Percentiles rank a stretch among this genome's conserved stretches.
Conservation (phyloP, 1,140 invertebrate genomes). For the Amphibalanus amphitrite region DNA sequence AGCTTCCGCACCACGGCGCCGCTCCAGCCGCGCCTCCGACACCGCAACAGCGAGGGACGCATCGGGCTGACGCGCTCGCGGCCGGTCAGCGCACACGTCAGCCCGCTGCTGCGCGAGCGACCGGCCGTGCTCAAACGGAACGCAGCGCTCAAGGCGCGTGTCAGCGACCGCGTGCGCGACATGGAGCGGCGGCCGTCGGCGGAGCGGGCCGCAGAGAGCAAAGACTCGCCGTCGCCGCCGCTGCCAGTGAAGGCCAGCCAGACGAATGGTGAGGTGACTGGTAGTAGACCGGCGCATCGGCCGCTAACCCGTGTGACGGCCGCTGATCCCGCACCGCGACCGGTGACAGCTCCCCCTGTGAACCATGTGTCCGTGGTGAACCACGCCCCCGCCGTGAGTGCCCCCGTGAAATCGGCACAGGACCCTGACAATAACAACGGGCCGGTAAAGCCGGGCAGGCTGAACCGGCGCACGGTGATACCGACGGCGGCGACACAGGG, state of each 20-base stretch:
- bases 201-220: neutral
- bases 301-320: neutral
- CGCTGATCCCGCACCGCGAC: too few relatives aligned
- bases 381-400: too few relatives aligned
- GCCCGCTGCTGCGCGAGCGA: neutral
- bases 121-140: conserved; percentile 20
- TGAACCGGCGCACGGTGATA: too few relatives aligned
- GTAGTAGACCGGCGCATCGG: neutral
- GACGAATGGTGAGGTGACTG: too few relatives aligned
- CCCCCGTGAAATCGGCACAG: too few relatives aligned
- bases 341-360: too few relatives aligned
- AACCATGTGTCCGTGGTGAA: too few relatives aligned
- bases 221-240: neutral
- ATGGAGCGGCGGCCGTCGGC: neutral
- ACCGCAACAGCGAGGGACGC: neutral
- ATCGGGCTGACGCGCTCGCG: neutral
- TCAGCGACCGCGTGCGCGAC: neutral
- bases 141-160: conserved; percentile 34
- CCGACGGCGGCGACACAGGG: too few relatives aligned
- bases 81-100: neutral
- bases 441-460: neutral
- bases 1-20: neutral
- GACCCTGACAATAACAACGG: neutral
- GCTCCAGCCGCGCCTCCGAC: neutral
- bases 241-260: neutral